These are phyloP conservation scores for Pseudomyrmex pallidus DNA, from an alignment of 1,140 invertebrate genomes.

Conservation along the genomic window DNA sequence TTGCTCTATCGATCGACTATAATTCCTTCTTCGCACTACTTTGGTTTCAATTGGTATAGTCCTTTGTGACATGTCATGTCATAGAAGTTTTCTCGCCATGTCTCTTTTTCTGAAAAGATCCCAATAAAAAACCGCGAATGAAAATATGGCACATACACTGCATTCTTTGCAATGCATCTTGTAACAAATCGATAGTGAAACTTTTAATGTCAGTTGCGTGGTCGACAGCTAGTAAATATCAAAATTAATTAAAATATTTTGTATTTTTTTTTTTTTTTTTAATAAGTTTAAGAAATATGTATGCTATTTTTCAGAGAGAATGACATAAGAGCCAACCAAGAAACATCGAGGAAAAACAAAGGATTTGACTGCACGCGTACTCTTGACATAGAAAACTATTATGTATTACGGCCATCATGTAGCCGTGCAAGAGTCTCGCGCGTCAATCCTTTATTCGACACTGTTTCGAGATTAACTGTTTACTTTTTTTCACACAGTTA, in stretches of 20 bases:
- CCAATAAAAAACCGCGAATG: not conserved
- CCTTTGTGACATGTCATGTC: slow-evolving; percentile 13
- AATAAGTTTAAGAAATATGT: too few species aligned
- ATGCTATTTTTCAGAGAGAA: too few species aligned
- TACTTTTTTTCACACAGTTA: not conserved
- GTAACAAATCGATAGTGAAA: not conserved
- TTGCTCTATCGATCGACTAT: slow-evolving; percentile 39
- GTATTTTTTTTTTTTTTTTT: too few species aligned
- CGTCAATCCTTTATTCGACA: not conserved
- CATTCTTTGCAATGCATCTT: not conserved
- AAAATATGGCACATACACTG: not conserved
- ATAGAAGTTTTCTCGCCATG: not conserved
- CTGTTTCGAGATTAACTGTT: not conserved
- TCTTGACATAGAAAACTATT: too few species aligned
- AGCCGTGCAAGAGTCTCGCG: not conserved
- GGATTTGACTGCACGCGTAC: too few species aligned
- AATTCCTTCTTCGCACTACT: slow-evolving; percentile 21
- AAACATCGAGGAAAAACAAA: too few species aligned
- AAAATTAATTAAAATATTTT: too few species aligned
- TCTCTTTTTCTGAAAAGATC: not conserved
- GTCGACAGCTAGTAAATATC: too few species aligned
- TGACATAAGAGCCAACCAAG: too few species aligned
- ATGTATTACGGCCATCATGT: not conserved
- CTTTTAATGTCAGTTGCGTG: not conserved
- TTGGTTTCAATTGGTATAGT: slow-evolving; percentile 18